Base-by-base conservation (phyloP, 2,113 vertebrate species). In the Laterallus jamaicensis region DNA sequence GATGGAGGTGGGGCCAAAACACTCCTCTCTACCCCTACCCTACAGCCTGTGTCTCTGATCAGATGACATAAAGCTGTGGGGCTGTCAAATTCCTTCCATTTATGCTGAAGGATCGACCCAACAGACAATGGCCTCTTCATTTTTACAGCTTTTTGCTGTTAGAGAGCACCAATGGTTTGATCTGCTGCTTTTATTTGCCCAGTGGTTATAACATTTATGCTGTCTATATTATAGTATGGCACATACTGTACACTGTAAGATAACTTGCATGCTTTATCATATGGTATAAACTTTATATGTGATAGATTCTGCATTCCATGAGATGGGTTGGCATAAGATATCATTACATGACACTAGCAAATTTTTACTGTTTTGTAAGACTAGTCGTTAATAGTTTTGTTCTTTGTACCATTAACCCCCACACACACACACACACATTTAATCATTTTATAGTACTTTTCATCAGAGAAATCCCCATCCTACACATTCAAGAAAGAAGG, bases 71-170 rank as follows among this genome's bases (percentile, higher is more conserved):
- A 29, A 59, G 40, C 76, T 83, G 22, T 4, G 35, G 17, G 19
- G 50, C 40, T 91, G 54, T 50, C 87, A 80, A 12, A 77, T 8
- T 40, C 24, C 55, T 59, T 60, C 42, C 2, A 0, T 70, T 88
- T 32, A 5, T 74, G 63, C 67, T 39, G 59, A 14, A 73, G 68
- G 32, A 32, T 37, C 56, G 71, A 56, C 13, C 60, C 32, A 63
- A 12, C 22, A 56, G 63, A 21, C 0, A 0, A 16, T 12, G 32
- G n/a, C 12, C 15, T 54, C 35, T 50, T 15, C 15, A 6, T n/a
- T 86, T 52, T 49, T 26, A 31, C 18, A 82, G 42, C 26, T 44
- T 16, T 64, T 40, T 12, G 54, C 49, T 69, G 5, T 15, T 15
- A 29, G 62, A 39, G 7, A 87, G 50, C 32, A 29, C 3, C 42